Evolutionary conservation across 2,888 invertebrate species (phyloP), one percentile per base, ranked within the genome.

Genomic region (Coelogynopora nodosa): DNA sequence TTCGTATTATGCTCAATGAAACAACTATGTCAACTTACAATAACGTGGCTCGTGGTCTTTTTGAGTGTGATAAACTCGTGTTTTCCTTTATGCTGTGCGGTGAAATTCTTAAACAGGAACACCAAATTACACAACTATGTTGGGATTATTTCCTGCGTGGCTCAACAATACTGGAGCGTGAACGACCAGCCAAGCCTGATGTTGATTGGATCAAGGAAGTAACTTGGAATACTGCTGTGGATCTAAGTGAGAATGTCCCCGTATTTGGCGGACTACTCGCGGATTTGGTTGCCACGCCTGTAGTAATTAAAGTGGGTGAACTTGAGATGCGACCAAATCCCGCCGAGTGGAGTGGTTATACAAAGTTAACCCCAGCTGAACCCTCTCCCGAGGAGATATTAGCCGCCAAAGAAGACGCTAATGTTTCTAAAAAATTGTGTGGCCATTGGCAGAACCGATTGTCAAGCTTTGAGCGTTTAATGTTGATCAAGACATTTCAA

Each of bases 141-240:
- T 96, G 95, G 94, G 94, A 94, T 91, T 96, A 95, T 90, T 93
- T 97, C 86, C 93, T 96, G 0, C 93, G 96, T 67, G 96, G 96
- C 0, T 94, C 90, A 0, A 89, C 91, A 13, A 90, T 90, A 29
- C 89, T 89, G 88, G 90, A 90, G 80, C 89, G 89, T 81, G 89
- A 90, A 86, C 89, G 91, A 23, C 91, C 91, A 0, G 87, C 89
- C 0, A 90, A 91, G 87, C 95, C 95, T 0, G 90, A 93, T 83
- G 31, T 93, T 86, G 93, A 94, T 27, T 92, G 93, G 80, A 90
- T 96, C 82, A 94, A 94, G 0, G 94, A 94, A 30, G 94, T 95
- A 18, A 94, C 94, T 92, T 96, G 96, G 96, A 92, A 94, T 5
- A 92, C 93, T 0, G 93, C 93, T 0, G 92, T 94, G 89, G 95